These are phyloP conservation scores for Yponomeuta sedellus DNA, from an alignment of 2,888 invertebrate genomes.

Conservation along the genomic window DNA sequence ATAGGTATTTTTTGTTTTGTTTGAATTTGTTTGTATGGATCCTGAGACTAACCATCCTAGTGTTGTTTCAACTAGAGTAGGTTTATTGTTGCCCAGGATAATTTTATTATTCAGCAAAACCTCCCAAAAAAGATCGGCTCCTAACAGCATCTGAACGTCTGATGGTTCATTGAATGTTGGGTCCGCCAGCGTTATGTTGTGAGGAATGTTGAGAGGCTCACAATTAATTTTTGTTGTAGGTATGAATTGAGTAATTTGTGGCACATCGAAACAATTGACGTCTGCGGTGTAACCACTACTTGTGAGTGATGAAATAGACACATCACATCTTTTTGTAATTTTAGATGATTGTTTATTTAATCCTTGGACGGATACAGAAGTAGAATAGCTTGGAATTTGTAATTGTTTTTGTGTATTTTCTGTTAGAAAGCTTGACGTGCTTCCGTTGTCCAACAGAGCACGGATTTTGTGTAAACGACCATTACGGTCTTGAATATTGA, in stretches of 20 bases:
- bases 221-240: conserved; percentile 14
- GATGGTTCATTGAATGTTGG: conserved; percentile 18
- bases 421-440: conserved; percentile 15
- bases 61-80: conserved; percentile 16
- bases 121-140: conserved; percentile 19
- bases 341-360: conserved; percentile 11
- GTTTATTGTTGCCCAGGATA: conserved; percentile 13
- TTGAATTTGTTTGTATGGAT: conserved; percentile 4
- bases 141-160: conserved; percentile 20
- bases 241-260: conserved; percentile 18
- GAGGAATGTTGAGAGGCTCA: conserved; percentile 14
- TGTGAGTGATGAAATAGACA: conserved; percentile 14
- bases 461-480: conserved; percentile 16
- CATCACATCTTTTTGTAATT: conserved; percentile 8
- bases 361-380: conserved; percentile 10
- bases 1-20: not conserved
- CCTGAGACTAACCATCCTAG: conserved; percentile 22
- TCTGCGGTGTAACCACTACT: conserved; percentile 13
- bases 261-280: conserved; percentile 19
- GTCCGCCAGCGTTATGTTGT: conserved; percentile 20
- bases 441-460: conserved; percentile 13
- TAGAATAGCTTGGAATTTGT: conserved; percentile 9
- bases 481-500: conserved; percentile 15
- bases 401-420: conserved; percentile 11
- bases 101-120: conserved; percentile 16